Base-by-base conservation (phyloP, 2,888 invertebrate species). In the Callyntrura guangdongensis region DNA sequence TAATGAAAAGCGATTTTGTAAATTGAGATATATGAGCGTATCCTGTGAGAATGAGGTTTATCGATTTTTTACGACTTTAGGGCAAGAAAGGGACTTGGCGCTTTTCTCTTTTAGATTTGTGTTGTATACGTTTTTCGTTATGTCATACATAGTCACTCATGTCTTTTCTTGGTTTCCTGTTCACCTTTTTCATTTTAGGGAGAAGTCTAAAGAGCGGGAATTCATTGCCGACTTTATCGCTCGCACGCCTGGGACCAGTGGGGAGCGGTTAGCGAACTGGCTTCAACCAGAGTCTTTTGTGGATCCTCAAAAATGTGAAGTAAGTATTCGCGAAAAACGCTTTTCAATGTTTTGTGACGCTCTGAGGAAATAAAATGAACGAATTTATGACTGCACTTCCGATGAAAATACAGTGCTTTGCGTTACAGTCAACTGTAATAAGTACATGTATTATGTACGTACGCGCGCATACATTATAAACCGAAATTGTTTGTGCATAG, bases 211-310 rank as follows among this genome's bases (percentile, higher is more conserved):
- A 95, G 99, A 99, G 95, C 96, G 98, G 6, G 97, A 98, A 92
- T 99, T 99, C 95, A 96, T 99, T 84, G 97, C 98, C 90, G 99
- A 99, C 95, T 98, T 99, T 95, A 98, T 99, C 81, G 96, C 97
- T 49, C 98, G 98, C 88, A 97, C 97, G 0, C 96, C 97, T 22
- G 97, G 97, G 11, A 98, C 98, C 0, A 97, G 97, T 94, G 99
- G 99, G 0, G 99, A 98, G 4, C 96, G 99, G 85, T 95, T 99
- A 93, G 99, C 99, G 0, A 97, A 98, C 94, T 99, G 99, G 99
- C 95, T 99, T 88, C 98, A 99, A 94, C 98, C 99, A 0, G 98
- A 98, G 94, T 97, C 99, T 36, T 97, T 97, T 93, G 97, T 99
- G 77, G 99, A 99, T 95, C 98, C 99, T 0, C 95, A 96, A 91